Conservation (phyloP, 2,113 vertebrate genomes). For the Anas platyrhynchos region DNA sequence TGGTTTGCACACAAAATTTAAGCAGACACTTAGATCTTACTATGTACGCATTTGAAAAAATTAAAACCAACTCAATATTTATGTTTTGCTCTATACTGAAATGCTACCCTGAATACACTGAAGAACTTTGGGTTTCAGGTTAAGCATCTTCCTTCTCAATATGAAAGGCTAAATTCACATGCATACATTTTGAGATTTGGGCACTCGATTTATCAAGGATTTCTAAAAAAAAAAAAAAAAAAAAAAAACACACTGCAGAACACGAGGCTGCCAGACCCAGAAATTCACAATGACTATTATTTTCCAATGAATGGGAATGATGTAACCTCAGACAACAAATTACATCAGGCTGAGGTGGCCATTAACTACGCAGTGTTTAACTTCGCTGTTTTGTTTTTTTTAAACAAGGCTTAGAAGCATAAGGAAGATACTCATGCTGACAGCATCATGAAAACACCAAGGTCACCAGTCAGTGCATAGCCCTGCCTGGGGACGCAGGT, state of each 20-base stretch:
- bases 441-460: neutral
- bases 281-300: neutral
- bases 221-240: neutral
- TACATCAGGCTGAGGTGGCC: neutral
- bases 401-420: neutral
- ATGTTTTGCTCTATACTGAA: neutral
- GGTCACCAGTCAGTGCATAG: neutral
- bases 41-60: neutral
- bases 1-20: neutral
- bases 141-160: slow-evolving; percentile 4
- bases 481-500: neutral
- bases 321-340: neutral
- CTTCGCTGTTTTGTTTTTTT: neutral
- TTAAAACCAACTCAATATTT: neutral
- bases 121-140: neutral
- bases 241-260: neutral
- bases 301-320: neutral
- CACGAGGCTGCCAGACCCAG: neutral
- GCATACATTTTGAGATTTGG: neutral
- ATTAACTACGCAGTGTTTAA: neutral
- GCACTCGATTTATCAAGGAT: neutral
- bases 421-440: neutral
- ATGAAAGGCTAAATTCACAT: neutral
- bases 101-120: neutral
- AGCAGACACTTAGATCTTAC: neutral